Percentiles rank a stretch among this genome's conserved stretches.
Evolutionary conservation across 2,113 vertebrate genomes (phyloP).

Genomic region (Clarias gariepinus): DNA sequence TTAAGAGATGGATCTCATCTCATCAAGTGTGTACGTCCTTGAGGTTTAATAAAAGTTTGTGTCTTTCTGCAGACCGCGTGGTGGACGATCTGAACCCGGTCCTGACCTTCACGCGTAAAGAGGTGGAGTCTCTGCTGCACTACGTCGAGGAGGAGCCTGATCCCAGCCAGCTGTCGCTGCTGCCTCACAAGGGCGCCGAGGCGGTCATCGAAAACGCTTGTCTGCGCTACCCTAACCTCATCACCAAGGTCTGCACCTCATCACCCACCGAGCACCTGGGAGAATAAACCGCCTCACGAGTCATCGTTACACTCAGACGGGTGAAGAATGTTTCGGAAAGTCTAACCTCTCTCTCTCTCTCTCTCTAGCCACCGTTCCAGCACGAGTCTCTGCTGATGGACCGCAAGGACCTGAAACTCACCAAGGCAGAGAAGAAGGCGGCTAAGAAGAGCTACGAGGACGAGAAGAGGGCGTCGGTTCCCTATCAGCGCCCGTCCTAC

Average conservation of each 20-base stretch:
- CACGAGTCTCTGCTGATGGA: constrained; percentile 96
- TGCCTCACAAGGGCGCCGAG: constrained; percentile 73
- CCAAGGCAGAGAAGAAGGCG: constrained; percentile 97
- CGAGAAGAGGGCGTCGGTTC: constrained; percentile 94
- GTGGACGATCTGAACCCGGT: constrained; percentile 98
- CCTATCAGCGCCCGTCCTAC: constrained; percentile 93
- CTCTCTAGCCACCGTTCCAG: constrained; percentile 88
- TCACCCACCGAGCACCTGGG: background rate
- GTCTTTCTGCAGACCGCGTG: constrained; percentile 82
- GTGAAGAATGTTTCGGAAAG: background rate
- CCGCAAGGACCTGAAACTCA: constrained; percentile 93
- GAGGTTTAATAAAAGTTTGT: background rate
- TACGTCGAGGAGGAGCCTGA: constrained; percentile 94
- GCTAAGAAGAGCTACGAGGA: constrained; percentile 99
- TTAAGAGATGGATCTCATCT: background rate
- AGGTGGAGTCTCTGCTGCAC: constrained; percentile 97
- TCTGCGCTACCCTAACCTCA: constrained; percentile 85
- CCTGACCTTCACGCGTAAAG: constrained; percentile 92
- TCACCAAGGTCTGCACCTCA: constrained; percentile 87
- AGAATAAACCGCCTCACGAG: background rate
- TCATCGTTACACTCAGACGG: background rate
- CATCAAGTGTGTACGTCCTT: background rate
- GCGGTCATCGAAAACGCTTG: constrained; percentile 84
- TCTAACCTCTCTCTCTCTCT: background rate
- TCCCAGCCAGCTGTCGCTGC: constrained; percentile 63